A percentile compares a stretch with the other conserved stretches of the same genome.
Evolutionary conservation across 2,888 invertebrate genomes (phyloP).

Genomic region (Meghimatium bilineatum): DNA sequence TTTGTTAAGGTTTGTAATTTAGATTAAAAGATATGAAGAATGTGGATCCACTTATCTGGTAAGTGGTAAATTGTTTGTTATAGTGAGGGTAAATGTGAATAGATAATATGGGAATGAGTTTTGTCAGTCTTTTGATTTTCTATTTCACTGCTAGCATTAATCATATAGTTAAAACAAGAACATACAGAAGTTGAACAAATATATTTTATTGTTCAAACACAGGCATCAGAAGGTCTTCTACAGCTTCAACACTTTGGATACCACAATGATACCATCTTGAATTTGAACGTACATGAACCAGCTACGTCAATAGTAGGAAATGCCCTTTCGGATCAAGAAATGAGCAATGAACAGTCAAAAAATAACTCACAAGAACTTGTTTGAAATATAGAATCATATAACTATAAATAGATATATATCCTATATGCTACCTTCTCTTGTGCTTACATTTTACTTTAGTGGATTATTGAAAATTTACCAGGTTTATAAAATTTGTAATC

Average conservation of each 20-base stretch:
- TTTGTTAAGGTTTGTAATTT: too few species aligned
- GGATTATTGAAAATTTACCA: not conserved
- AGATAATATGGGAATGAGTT: too few species aligned
- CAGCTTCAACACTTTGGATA: not conserved
- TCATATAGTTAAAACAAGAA: too few species aligned
- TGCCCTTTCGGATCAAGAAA: not conserved
- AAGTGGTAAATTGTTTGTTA: too few species aligned
- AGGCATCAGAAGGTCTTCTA: slow-evolving; percentile 15
- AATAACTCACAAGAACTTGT: not conserved
- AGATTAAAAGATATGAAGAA: too few species aligned
- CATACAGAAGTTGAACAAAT: too few species aligned
- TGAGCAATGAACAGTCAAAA: not conserved
- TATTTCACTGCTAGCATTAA: too few species aligned
- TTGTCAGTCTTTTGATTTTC: too few species aligned
- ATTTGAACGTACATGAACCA: not conserved
- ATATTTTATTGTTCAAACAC: not conserved
- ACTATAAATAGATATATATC: not conserved
- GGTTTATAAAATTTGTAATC: too few species aligned
- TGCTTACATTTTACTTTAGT: not conserved
- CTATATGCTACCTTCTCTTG: too few species aligned
- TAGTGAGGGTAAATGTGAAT: too few species aligned
- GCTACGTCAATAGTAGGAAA: not conserved
- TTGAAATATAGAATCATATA: not conserved
- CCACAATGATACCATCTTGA: not conserved
- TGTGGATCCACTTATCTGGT: too few species aligned